Evolutionary conservation across 2,113 vertebrate genomes (phyloP).

Genomic region (Xiphophorus couchianus): DNA sequence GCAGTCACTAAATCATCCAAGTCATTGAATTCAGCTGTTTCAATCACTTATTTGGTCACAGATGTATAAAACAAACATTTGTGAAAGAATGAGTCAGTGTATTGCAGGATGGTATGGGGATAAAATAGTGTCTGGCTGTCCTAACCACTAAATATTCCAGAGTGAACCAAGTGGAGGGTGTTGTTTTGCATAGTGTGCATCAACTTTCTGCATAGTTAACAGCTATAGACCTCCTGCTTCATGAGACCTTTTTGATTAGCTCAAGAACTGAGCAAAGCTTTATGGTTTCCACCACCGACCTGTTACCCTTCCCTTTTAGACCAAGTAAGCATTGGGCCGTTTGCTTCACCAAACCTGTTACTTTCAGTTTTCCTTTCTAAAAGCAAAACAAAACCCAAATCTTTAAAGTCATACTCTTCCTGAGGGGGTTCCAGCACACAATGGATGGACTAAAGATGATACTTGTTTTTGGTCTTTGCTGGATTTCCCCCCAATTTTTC

Average conservation of each 20-base stretch:
- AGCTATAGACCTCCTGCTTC: no score
- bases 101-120: background rate
- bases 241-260: no score
- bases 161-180: background rate
- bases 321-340: background rate
- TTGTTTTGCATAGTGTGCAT: background rate
- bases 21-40: background rate
- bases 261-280: no score
- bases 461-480: no score
- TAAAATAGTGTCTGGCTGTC: background rate
- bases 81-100: background rate
- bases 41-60: background rate
- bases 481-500: no score
- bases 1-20: background rate
- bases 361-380: background rate
- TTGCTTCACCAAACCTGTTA: background rate
- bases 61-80: background rate
- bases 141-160: background rate
- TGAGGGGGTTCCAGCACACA: no score
- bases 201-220: no score
- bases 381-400: background rate
- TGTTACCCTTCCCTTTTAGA: background rate
- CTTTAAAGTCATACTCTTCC: background rate
- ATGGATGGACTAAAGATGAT: no score
- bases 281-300: no score